These are phyloP conservation scores for Macrobrachium nipponense DNA, from an alignment of 1,140 invertebrate genomes.

Conservation along the genomic window DNA sequence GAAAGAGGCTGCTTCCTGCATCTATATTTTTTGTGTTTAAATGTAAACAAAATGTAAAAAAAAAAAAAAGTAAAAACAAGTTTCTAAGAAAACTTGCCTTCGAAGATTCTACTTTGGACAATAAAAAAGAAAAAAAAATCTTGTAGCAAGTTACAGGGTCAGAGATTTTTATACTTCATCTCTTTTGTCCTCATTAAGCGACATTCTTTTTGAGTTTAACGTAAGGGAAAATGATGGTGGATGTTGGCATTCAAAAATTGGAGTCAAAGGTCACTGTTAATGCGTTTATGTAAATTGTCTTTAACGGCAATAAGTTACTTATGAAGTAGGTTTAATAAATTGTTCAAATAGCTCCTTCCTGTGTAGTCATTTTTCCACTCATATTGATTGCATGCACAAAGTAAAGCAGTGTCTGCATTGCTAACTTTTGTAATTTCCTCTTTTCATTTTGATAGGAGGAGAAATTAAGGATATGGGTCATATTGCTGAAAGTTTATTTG, in stretches of 20 bases:
- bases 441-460: too few relatives aligned
- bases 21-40: slow-evolving; percentile 17
- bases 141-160: slow-evolving; percentile 25
- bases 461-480: too few relatives aligned
- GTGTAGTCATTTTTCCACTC: neutral
- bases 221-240: slow-evolving; percentile 11
- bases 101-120: slow-evolving; percentile 13
- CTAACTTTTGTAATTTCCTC: too few relatives aligned
- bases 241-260: slow-evolving; percentile 41
- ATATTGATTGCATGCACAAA: neutral
- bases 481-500: too few relatives aligned
- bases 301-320: slow-evolving; percentile 60
- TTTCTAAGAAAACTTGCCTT: slow-evolving; percentile 27
- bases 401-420: too few relatives aligned
- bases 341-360: slow-evolving; percentile 43
- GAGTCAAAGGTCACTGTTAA: slow-evolving; percentile 33
- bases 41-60: neutral
- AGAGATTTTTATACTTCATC: slow-evolving; percentile 12
- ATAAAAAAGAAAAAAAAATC: neutral
- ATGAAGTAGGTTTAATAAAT: slow-evolving; percentile 61
- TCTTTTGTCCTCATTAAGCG: neutral
- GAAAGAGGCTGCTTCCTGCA: neutral
- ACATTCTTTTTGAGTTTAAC: slow-evolving; percentile 25
- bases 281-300: slow-evolving; percentile 60
- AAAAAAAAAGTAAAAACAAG: too few relatives aligned